Conservation (phyloP, 1,140 invertebrate species). For the Orius insidiosus region DNA sequence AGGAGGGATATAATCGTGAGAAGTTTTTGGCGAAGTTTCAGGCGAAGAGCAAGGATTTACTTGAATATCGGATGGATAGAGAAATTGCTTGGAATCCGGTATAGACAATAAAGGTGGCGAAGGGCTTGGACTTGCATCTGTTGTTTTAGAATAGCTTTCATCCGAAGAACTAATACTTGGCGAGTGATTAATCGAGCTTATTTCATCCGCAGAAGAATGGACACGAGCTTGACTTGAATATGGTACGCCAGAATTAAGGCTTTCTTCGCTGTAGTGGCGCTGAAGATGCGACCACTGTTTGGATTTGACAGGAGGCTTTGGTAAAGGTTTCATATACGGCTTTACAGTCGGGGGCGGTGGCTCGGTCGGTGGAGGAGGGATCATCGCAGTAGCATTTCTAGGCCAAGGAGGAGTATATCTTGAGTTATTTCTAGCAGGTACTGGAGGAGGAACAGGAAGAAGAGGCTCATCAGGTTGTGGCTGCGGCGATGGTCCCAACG, state of each 20-base stretch:
- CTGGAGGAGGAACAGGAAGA: neutral
- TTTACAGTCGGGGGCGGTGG: constrained; percentile 19
- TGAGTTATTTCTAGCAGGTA: constrained; percentile 17
- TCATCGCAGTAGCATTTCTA: constrained; percentile 9
- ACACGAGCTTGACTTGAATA: constrained; percentile 22
- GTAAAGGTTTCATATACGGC: constrained; percentile 38
- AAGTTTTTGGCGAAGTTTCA: constrained; percentile 28
- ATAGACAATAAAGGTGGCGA: constrained; percentile 27
- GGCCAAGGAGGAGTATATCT: constrained; percentile 22
- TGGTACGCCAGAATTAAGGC: constrained; percentile 26
- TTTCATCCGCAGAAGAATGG: constrained; percentile 63
- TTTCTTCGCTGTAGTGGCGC: constrained; percentile 44
- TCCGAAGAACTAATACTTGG: constrained; percentile 63
- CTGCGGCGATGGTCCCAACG: constrained; percentile 25
- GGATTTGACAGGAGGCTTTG: constrained; percentile 30
- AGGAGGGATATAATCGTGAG: constrained; percentile 29
- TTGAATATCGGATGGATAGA: constrained; percentile 42
- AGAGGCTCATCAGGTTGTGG: constrained; percentile 23
- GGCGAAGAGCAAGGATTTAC: constrained; percentile 20
- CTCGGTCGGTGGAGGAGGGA: constrained; percentile 9
- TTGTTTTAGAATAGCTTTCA: constrained; percentile 59
- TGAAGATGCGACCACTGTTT: constrained; percentile 23
- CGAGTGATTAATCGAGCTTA: constrained; percentile 57
- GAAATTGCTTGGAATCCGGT: constrained; percentile 30
- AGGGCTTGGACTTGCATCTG: constrained; percentile 44